A percentile compares a stretch with the other conserved stretches of the same genome.
These are phyloP conservation scores for Brachystomella parvula DNA, from an alignment of 1,140 invertebrate species.

Conservation along the genomic window DNA sequence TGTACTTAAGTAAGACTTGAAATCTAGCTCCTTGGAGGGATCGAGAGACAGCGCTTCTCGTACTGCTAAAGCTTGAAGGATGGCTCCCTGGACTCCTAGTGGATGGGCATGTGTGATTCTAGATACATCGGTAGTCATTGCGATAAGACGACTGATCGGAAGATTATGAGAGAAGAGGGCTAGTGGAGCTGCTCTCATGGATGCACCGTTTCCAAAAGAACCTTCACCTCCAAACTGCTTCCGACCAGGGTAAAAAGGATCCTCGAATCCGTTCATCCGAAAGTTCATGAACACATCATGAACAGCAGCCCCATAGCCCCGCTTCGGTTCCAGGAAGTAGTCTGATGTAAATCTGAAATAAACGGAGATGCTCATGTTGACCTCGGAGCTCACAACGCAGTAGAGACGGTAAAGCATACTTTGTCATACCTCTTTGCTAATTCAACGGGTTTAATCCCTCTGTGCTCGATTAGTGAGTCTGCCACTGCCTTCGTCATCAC, in stretches of 20 bases:
- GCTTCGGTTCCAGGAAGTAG: slow-evolving; percentile 54
- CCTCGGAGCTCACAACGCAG: background rate
- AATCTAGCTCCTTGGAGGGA: slow-evolving; percentile 44
- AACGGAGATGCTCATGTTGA: background rate
- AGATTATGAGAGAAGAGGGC: slow-evolving; percentile 55
- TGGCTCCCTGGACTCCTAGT: slow-evolving; percentile 58
- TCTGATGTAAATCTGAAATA: slow-evolving; percentile 53
- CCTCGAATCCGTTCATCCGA: slow-evolving; percentile 50
- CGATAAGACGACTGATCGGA: slow-evolving; percentile 46
- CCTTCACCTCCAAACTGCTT: slow-evolving; percentile 63
- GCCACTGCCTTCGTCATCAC: slow-evolving; percentile 63
- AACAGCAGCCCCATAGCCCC: slow-evolving; percentile 60
- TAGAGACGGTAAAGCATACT: background rate
- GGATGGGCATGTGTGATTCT: slow-evolving; percentile 61
- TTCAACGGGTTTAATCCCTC: slow-evolving; percentile 50
- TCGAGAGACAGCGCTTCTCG: slow-evolving; percentile 48
- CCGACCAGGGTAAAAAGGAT: slow-evolving; percentile 56
- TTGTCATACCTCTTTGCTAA: slow-evolving; percentile 48
- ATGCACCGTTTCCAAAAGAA: slow-evolving; percentile 70
- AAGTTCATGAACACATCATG: slow-evolving; percentile 57
- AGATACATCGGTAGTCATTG: slow-evolving; percentile 48
- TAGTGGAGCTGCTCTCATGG: slow-evolving; percentile 66
- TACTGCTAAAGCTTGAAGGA: slow-evolving; percentile 56
- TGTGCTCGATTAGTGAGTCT: slow-evolving; percentile 55
- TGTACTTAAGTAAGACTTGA: slow-evolving; percentile 48